Percentiles rank a stretch among this genome's conserved stretches.
Conservation (phyloP, 2,113 vertebrate species). For the Poecilia latipinna region DNA sequence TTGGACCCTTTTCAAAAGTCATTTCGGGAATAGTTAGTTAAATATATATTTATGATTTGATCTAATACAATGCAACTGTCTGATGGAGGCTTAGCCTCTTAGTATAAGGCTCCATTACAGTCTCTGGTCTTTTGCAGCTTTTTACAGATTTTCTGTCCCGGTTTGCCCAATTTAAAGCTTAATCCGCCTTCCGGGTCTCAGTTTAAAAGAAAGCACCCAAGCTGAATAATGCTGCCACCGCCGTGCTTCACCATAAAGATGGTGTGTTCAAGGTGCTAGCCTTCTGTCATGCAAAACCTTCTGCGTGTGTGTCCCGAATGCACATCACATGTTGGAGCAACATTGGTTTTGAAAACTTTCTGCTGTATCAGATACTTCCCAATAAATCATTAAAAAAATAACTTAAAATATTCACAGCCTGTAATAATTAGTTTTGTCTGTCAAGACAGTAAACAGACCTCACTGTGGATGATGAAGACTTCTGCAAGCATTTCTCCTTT, state of each 20-base stretch:
- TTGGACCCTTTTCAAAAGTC: neutral
- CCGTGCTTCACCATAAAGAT: neutral
- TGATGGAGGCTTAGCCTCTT: no score
- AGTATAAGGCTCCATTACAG: no score
- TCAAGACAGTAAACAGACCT: neutral
- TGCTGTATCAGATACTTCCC: neutral
- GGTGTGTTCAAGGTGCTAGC: neutral
- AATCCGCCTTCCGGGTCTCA: neutral
- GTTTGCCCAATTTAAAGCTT: neutral
- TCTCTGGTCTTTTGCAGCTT: no score
- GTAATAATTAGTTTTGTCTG: neutral
- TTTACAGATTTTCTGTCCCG: no score
- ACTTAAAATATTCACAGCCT: neutral
- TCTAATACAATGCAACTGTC: no score
- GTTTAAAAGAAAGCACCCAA: no score
- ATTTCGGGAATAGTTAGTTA: neutral
- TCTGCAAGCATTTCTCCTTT: constrained; percentile 29
- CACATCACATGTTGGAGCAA: no score
- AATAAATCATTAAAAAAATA: no score
- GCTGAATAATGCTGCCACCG: neutral
- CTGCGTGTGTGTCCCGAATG: no score
- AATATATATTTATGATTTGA: no score
- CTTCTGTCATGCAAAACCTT: no score
- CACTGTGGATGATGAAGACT: neutral
- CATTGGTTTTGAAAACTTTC: neutral